phyloP scores from a whole-genome alignment of 1,140 invertebrate species.

The Palaemon carinicauda region DNA sequence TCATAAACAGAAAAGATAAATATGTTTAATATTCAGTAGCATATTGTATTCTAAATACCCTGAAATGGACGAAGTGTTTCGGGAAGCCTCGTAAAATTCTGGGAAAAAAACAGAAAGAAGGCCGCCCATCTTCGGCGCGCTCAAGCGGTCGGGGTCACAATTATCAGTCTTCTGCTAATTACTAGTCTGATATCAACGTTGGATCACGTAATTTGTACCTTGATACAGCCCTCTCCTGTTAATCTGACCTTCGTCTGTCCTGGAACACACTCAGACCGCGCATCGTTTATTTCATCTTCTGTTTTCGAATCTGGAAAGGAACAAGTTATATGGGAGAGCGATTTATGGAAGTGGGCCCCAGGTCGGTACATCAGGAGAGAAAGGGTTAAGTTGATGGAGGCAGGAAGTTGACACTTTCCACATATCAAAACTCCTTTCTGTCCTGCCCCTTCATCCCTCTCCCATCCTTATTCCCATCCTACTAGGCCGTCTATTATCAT shows the following conservation, averaged over 20 bases:
- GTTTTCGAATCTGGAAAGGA: too few relatives aligned
- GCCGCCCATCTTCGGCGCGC: neutral
- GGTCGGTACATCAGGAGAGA: neutral
- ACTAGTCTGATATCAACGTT: conserved; percentile 52
- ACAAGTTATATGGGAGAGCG: neutral
- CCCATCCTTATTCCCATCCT: neutral
- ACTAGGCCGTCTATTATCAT: neutral
- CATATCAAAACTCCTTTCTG: neutral
- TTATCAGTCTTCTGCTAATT: conserved; percentile 52
- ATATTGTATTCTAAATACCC: neutral
- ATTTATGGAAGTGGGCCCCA: neutral
- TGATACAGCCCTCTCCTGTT: conserved; percentile 45
- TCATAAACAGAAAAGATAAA: too few relatives aligned
- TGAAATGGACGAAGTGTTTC: neutral
- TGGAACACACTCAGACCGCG: conserved; percentile 10
- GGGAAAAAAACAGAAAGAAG: neutral
- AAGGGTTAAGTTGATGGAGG: neutral
- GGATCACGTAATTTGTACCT: conserved; percentile 57
- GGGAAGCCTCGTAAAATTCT: neutral
- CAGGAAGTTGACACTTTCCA: neutral
- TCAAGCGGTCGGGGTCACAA: conserved; percentile 37
- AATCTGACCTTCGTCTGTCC: conserved; percentile 52
- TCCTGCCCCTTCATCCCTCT: neutral
- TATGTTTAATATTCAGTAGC: neutral
- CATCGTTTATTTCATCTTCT: too few relatives aligned